Base-by-base conservation (phyloP, 1,140 invertebrate species). In the Vanessa tameamea region DNA sequence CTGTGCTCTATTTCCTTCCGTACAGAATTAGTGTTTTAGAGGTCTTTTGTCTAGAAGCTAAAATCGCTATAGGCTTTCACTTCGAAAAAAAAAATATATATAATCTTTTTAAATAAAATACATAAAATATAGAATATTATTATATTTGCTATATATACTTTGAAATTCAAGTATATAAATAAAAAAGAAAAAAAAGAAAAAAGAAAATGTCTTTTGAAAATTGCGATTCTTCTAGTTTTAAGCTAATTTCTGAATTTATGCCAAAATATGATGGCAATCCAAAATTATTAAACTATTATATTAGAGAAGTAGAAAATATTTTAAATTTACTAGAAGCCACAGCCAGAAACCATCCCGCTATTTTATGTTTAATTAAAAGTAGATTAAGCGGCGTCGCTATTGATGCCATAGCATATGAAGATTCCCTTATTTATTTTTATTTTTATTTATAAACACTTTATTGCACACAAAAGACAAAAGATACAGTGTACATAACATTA, bases 281-380 rank as follows among this genome's bases (percentile, higher is more conserved):
- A 23, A 55, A 20, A 23, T 23, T 55, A 23, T 55, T 55, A 11
- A 55, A 55, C 3, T 55, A 20, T 12, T 63, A 63, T 63, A 63
- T 63, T n/a, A 63, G n/a, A 63, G 26, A 63, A 43, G 59, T 63
- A 37, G 59, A 63, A 43, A 63, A 63, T 37, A 63, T 63, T 15
- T 63, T n/a, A 43, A 63, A 63, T 37, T 13, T 63, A 26, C 15
- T 63, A 63, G 31, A 63, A 14, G 7, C 8, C 14, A 23, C 57
- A 23, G 57, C 57, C 15, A 63, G 37, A 63, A 14, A 14, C 14
- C 26, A 63, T 63, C 59, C 59, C 15, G 59, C 59, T 15, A 63
- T 63, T 13, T 63, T 63, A 63, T 63, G 59, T 63, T 43, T 63
- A n/a, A 63, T 63, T 63, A 63, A 63, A 63, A 63, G 59, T 63